Conservation (phyloP, 2,113 vertebrate genomes). For the Erinaceus europaeus region DNA sequence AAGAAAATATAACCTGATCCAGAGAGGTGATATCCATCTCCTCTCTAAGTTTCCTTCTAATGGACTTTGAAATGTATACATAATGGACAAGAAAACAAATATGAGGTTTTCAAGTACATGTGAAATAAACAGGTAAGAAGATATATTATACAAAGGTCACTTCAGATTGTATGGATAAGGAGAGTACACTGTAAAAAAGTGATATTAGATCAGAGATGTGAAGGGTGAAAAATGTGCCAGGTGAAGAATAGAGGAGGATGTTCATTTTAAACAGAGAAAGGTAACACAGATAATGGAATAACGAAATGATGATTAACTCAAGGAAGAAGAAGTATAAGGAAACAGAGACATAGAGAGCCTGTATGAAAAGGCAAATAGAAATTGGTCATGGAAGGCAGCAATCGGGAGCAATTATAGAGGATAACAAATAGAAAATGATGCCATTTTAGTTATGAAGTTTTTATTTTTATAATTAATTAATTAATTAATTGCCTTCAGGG, state of each 20-base stretch:
- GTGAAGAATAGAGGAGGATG: background rate
- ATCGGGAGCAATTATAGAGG: background rate
- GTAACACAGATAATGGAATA: background rate
- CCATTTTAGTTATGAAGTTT: too few relatives aligned
- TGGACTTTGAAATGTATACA: background rate
- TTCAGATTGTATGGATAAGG: background rate
- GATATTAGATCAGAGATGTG: background rate
- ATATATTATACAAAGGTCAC: background rate
- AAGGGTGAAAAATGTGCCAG: background rate
- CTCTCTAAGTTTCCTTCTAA: background rate
- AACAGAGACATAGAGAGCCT: background rate
- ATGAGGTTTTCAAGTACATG: background rate
- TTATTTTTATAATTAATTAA: background rate
- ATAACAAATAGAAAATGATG: background rate
- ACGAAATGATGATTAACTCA: background rate
- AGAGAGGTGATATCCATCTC: background rate
- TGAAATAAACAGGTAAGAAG: background rate
- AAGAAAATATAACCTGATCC: background rate
- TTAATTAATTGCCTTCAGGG: too few relatives aligned
- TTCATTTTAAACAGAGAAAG: background rate
- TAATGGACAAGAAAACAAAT: background rate
- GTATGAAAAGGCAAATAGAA: background rate
- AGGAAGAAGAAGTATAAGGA: background rate
- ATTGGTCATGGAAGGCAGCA: background rate
- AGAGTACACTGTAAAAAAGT: background rate